Evolutionary conservation across 2,888 invertebrate species (phyloP).

Genomic region (Eupeodes latifasciatus): DNA sequence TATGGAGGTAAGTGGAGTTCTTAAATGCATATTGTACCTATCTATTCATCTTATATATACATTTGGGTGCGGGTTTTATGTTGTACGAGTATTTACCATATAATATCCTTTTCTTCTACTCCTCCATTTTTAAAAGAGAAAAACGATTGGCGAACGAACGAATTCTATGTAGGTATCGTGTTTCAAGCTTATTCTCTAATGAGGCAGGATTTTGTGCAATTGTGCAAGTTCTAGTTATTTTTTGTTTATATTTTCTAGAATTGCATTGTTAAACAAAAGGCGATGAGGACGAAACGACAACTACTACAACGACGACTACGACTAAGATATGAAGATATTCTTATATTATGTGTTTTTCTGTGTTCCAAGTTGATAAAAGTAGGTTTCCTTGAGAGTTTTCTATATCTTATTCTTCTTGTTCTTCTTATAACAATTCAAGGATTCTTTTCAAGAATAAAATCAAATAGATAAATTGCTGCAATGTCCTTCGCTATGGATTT

Average conservation of each 20-base stretch:
- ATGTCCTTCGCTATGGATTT: conserved; percentile 57
- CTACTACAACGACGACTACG: conserved; percentile 2
- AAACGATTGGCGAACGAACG: conserved; percentile 51
- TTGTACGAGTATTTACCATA: conserved; percentile 1
- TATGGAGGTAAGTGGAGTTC: conserved; percentile 89
- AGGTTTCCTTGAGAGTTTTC: conserved; percentile 47
- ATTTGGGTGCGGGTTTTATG: conserved; percentile 6
- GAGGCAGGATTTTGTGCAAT: conserved; percentile 54
- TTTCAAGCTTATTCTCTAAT: conserved; percentile 52
- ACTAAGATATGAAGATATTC: conserved; percentile 38
- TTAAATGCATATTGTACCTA: conserved; percentile 46
- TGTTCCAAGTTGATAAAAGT: conserved; percentile 38
- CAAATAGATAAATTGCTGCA: conserved; percentile 55
- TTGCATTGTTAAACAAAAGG: conserved; percentile 49
- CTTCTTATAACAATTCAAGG: conserved; percentile 44
- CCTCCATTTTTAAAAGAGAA: conserved; percentile 4
- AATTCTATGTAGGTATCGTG: conserved; percentile 52
- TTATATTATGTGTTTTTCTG: conserved; percentile 33
- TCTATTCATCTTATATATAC: too few relatives aligned
- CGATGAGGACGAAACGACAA: not conserved
- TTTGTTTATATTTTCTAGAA: conserved; percentile 9
- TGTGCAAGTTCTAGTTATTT: conserved; percentile 7
- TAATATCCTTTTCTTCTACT: not conserved
- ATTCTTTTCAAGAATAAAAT: conserved; percentile 40
- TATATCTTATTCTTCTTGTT: conserved; percentile 34